Evolutionary conservation across 2,797 vertebrate species (phyloP).

Genomic region (Urosaurus nigricauda): DNA sequence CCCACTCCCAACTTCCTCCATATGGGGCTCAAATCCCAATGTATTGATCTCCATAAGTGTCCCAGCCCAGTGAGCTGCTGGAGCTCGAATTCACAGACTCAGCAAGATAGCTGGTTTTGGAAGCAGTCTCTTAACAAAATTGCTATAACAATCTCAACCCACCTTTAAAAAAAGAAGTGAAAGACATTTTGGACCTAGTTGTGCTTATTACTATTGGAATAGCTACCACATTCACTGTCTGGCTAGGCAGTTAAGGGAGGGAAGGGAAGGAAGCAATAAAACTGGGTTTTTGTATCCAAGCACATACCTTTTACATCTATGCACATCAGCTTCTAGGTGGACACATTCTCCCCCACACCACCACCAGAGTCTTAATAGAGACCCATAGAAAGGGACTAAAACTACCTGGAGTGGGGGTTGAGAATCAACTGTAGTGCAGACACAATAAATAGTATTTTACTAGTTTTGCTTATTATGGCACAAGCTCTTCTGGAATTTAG

Average conservation of each 20-base stretch:
- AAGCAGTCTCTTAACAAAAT: neutral
- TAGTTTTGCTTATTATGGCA: neutral
- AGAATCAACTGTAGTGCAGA: neutral
- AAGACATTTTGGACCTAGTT: conserved; percentile 19
- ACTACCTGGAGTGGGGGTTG: neutral
- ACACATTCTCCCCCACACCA: neutral
- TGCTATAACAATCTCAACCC: neutral
- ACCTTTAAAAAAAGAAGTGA: neutral
- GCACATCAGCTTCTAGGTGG: neutral
- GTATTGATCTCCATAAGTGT: neutral
- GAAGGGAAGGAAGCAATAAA: conserved; percentile 19
- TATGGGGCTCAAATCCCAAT: neutral
- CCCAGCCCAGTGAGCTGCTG: neutral
- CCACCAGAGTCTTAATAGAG: neutral
- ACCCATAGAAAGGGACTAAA: neutral
- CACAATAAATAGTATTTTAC: neutral
- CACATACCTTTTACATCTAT: neutral
- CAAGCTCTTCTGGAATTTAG: too few species aligned
- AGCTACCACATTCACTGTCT: conserved; percentile 19
- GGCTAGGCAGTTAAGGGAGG: neutral
- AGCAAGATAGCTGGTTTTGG: neutral
- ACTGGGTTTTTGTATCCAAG: neutral
- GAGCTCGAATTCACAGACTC: neutral
- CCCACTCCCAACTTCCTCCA: neutral
- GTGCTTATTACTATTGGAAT: conserved; percentile 23